Evolutionary conservation across 2,113 vertebrate genomes (phyloP).

Genomic region (Thunnus thynnus): DNA sequence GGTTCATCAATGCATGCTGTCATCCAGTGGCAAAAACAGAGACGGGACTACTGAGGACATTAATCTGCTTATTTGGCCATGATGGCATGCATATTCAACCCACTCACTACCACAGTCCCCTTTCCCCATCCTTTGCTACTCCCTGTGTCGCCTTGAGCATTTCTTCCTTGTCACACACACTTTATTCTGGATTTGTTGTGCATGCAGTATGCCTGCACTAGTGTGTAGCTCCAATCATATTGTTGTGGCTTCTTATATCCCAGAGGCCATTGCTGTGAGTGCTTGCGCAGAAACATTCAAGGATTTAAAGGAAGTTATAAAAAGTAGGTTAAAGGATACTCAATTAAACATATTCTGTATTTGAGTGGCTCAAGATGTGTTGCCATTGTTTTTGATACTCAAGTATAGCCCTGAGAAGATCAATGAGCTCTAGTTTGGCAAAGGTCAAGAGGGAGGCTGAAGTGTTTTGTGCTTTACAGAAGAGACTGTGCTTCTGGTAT

Average conservation of each 20-base stretch:
- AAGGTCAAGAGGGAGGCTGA: slow-evolving; percentile 11
- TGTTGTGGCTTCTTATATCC: slow-evolving; percentile 19
- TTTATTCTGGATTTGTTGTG: slow-evolving; percentile 54
- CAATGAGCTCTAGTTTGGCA: not conserved
- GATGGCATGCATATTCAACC: slow-evolving; percentile 49
- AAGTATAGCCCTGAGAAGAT: not conserved
- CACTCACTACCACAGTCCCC: slow-evolving; percentile 30
- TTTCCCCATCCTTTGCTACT: slow-evolving; percentile 2
- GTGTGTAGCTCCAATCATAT: slow-evolving; percentile 16
- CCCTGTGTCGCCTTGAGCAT: slow-evolving; percentile 36
- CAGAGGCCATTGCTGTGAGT: slow-evolving; percentile 14
- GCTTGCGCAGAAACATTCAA: not conserved
- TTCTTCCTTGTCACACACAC: slow-evolving; percentile 55
- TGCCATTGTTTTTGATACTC: slow-evolving; percentile 6
- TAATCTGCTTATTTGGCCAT: slow-evolving; percentile 58
- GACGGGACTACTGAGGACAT: slow-evolving; percentile 30
- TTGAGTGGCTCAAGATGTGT: slow-evolving; percentile 5
- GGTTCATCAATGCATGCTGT: slow-evolving; percentile 50
- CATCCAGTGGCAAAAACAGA: slow-evolving; percentile 30
- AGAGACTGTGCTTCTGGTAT: not conserved
- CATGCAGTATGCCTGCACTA: slow-evolving; percentile 22
- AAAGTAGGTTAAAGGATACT: slow-evolving; percentile 34
- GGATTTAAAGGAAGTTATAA: slow-evolving; percentile 32
- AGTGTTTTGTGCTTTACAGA: slow-evolving; percentile 14
- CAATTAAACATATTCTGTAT: slow-evolving; percentile 16